These are phyloP conservation scores for Pseudomyrmex concolor DNA, from an alignment of 1,140 invertebrate genomes.

Conservation along the genomic window DNA sequence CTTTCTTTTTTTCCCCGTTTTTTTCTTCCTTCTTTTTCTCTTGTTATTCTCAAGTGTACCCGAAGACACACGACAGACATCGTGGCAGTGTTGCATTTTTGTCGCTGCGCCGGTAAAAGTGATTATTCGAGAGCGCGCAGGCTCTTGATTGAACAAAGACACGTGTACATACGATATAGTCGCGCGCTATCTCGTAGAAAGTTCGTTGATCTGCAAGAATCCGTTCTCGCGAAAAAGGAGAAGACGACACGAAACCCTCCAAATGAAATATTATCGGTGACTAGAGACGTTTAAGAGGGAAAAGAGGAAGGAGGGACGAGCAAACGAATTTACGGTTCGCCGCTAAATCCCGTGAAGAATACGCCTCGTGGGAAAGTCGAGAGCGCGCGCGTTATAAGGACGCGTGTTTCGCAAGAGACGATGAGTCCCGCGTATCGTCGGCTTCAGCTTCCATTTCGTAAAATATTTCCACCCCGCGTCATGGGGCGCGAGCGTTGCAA, in stretches of 20 bases:
- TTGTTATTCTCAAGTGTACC: neutral
- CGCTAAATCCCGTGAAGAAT: constrained; percentile 57
- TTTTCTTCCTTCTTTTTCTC: neutral
- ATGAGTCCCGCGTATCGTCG: constrained; percentile 27
- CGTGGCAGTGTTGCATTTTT: neutral
- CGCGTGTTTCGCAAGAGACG: constrained; percentile 21
- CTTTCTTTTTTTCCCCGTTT: neutral
- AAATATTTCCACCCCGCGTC: constrained; percentile 53
- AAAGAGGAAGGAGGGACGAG: neutral
- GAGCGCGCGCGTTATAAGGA: constrained; percentile 2
- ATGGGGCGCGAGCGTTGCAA: constrained; percentile 25
- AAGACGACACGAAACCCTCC: neutral
- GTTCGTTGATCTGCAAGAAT: constrained; percentile 42
- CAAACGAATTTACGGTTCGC: constrained; percentile 58
- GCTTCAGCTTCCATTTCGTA: constrained; percentile 42
- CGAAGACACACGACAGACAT: neutral
- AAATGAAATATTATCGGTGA: constrained; percentile 53
- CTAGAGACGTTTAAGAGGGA: constrained; percentile 44
- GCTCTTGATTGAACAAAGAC: constrained; percentile 31
- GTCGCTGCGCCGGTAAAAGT: neutral
- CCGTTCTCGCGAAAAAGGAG: constrained; percentile 19
- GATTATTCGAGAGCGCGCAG: constrained; percentile 8
- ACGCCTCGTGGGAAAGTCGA: constrained; percentile 49
- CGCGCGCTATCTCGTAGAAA: neutral
- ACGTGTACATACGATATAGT: neutral